Conservation (phyloP, 2,797 vertebrate species). For the Hippopotamyrus pictus region DNA sequence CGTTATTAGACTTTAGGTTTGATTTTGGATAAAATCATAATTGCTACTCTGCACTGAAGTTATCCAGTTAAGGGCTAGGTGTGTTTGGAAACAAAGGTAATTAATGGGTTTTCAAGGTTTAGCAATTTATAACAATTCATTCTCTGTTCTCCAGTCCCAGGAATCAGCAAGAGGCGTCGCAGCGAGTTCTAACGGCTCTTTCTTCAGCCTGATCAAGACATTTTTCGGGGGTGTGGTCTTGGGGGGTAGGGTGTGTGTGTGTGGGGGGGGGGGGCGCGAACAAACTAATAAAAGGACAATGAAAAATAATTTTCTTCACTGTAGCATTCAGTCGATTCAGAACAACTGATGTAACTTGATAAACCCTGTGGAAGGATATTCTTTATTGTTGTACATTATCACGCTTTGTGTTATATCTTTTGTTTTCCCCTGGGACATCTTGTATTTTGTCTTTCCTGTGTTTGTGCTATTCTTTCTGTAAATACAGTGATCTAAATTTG, state of each 20-base stretch:
- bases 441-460: constrained; percentile 72
- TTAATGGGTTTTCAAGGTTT: not conserved
- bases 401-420: constrained; percentile 65
- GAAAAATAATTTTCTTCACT: constrained; percentile 66
- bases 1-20: not conserved
- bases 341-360: constrained; percentile 72
- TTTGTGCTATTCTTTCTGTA: constrained; percentile 82
- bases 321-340: constrained; percentile 74
- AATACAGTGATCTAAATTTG: constrained; percentile 94
- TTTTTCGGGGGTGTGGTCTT: constrained; percentile 41
- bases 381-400: constrained; percentile 73
- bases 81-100: constrained; percentile 2
- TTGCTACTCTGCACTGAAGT: not conserved
- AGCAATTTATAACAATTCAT: constrained; percentile 47
- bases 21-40: not conserved
- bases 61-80: not conserved
- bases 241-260: constrained; percentile 37
- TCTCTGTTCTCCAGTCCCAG: constrained; percentile 76
- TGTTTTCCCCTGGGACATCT: constrained; percentile 69
- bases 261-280: constrained; percentile 33
- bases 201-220: constrained; percentile 84
- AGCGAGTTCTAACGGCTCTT: constrained; percentile 87
- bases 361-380: constrained; percentile 72
- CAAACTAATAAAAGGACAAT: constrained; percentile 51
- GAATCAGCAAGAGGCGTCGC: constrained; percentile 85